A percentile compares a stretch with the other conserved stretches of the same genome.
Conservation (phyloP, 2,888 invertebrate genomes). For the Peribatodes rhomboidaria region DNA sequence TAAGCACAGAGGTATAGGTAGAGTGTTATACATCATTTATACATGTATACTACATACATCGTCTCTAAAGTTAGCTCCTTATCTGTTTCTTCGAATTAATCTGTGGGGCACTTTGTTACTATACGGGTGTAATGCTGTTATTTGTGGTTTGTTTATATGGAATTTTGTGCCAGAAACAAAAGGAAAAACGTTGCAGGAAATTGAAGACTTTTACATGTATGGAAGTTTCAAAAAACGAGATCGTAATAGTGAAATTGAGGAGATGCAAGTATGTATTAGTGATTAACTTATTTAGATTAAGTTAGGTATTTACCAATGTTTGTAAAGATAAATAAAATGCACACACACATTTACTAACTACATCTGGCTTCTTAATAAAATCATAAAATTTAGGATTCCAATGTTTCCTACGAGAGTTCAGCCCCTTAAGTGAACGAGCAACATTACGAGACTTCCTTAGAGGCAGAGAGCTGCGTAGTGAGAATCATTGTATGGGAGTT, state of each 20-base stretch:
- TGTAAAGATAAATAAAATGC: no score
- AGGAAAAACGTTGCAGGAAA: constrained; percentile 41
- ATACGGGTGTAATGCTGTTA: constrained; percentile 25
- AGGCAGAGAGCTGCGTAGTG: no score
- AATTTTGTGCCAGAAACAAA: constrained; percentile 46
- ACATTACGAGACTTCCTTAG: no score
- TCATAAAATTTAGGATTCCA: no score
- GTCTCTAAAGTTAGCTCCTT: constrained; percentile 36
- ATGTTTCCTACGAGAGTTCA: no score
- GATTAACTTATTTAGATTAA: no score
- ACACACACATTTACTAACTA: no score
- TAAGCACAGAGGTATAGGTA: constrained; percentile 38
- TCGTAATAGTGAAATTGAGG: not conserved
- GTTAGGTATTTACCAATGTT: no score
- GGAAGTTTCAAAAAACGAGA: constrained; percentile 17
- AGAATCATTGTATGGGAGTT: no score
- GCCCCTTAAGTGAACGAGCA: no score
- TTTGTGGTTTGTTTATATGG: constrained; percentile 39
- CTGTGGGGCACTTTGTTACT: constrained; percentile 37
- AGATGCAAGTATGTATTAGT: no score
- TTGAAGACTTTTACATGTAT: constrained; percentile 37
- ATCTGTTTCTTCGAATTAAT: constrained; percentile 31
- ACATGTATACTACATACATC: constrained; percentile 34
- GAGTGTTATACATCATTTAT: constrained; percentile 32
- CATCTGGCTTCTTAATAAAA: no score